These are phyloP conservation scores for Apaloderma vittatum DNA, from an alignment of 2,113 vertebrate species.

Conservation along the genomic window DNA sequence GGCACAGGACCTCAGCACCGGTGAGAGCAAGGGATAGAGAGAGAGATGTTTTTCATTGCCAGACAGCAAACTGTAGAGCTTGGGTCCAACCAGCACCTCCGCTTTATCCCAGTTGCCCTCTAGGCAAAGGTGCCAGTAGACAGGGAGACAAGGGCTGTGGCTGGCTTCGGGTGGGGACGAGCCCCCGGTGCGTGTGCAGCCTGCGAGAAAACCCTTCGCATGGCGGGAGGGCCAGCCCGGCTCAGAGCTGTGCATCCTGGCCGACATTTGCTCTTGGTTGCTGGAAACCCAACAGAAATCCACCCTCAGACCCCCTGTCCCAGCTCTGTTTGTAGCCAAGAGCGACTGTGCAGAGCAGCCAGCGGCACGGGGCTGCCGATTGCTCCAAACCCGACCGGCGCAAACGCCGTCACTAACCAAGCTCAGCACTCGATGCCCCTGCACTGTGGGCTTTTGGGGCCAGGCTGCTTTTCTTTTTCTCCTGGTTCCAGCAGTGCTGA, in stretches of 20 bases:
- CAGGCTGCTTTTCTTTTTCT: not conserved
- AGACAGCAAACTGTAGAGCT: not conserved
- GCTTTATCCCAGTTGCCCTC: not conserved
- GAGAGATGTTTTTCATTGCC: not conserved
- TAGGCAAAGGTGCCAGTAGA: not conserved
- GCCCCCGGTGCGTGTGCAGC: accelerated
- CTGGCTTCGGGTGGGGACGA: accelerated
- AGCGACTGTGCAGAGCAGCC: not conserved
- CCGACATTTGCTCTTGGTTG: not conserved
- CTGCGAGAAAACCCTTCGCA: not conserved
- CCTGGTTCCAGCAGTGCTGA: not conserved
- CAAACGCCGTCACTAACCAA: not conserved
- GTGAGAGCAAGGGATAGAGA: not conserved
- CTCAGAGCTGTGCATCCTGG: not conserved
- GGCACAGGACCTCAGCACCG: not conserved
- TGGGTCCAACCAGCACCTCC: not conserved
- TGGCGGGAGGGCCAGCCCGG: accelerated
- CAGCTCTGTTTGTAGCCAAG: not conserved
- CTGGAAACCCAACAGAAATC: not conserved
- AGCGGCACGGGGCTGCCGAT: not conserved
- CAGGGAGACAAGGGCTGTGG: not conserved
- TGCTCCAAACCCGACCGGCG: accelerated
- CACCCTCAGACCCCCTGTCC: accelerated
- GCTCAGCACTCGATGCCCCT: accelerated
- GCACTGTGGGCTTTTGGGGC: not conserved